These are phyloP conservation scores for Drosophila pruinosa DNA, from an alignment of 1,140 invertebrate species.

Conservation along the genomic window DNA sequence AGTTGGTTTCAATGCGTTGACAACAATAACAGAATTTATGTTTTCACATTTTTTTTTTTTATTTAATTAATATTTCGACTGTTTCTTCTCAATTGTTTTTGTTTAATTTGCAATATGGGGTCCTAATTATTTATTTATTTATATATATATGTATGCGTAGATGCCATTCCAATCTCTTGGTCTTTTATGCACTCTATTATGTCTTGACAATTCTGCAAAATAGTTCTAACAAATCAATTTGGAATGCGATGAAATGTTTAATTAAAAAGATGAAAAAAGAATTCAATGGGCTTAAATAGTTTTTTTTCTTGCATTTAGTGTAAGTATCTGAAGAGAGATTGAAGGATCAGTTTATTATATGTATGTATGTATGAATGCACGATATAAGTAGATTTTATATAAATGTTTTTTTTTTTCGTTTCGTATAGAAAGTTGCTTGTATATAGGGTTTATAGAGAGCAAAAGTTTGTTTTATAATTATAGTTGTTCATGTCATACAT, in stretches of 20 bases:
- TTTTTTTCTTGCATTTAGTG: not conserved
- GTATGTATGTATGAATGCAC: slow-evolving; percentile 30
- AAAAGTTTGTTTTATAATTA: slow-evolving; percentile 64
- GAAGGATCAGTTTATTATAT: slow-evolving; percentile 32
- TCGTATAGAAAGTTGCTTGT: slow-evolving; percentile 69
- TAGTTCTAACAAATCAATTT: slow-evolving; percentile 5
- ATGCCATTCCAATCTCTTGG: slow-evolving; percentile 38
- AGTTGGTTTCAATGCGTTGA: slow-evolving; percentile 55
- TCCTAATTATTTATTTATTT: slow-evolving; percentile 27
- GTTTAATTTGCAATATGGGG: not conserved
- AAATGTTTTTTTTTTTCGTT: slow-evolving; percentile 29
- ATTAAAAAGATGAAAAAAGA: not conserved
- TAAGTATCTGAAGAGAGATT: slow-evolving; percentile 18
- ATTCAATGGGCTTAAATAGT: not conserved
- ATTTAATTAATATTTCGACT: not conserved
- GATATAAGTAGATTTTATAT: slow-evolving; percentile 41
- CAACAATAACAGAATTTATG: slow-evolving; percentile 72
- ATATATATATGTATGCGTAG: slow-evolving; percentile 61
- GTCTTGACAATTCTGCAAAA: slow-evolving; percentile 22
- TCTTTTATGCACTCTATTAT: slow-evolving; percentile 29
- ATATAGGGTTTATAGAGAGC: slow-evolving; percentile 72
- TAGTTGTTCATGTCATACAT: slow-evolving; percentile 35
- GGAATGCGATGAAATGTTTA: slow-evolving; percentile 3
- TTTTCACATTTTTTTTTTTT: slow-evolving; percentile 32
- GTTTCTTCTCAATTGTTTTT: not conserved